These are phyloP conservation scores for Stenoptilia bipunctidactyla DNA, from an alignment of 2,888 invertebrate genomes.

Conservation along the genomic window DNA sequence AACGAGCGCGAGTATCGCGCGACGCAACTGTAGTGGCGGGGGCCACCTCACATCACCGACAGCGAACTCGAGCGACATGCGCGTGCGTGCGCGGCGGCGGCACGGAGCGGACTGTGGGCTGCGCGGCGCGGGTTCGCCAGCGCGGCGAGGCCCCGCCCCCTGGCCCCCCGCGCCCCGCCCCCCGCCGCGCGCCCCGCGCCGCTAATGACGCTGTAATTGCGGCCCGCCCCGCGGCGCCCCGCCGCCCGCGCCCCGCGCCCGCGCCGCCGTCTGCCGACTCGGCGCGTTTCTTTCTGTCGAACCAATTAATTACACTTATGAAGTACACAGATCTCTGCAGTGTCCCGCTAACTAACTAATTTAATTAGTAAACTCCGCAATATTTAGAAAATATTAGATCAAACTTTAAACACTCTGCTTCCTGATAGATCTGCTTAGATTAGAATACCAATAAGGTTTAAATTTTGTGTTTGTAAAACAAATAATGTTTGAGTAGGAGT, in stretches of 20 bases:
- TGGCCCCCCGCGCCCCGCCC: conserved; percentile 29
- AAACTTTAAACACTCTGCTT: no score
- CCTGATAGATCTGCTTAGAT: no score
- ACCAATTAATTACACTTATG: conserved; percentile 4
- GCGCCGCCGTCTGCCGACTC: conserved; percentile 36
- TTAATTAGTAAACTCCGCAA: no score
- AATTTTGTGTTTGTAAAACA: no score
- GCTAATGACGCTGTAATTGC: conserved; percentile 3
- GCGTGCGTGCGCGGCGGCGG: conserved; percentile 73
- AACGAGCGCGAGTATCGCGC: conserved; percentile 62
- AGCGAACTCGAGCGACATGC: conserved; percentile 65
- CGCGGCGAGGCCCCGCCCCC: conserved; percentile 55
- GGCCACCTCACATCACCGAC: conserved; percentile 68
- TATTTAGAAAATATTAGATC: no score
- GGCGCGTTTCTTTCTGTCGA: conserved; percentile 4
- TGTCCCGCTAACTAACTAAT: background rate
- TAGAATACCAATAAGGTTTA: no score
- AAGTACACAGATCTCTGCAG: background rate
- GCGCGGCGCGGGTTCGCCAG: conserved; percentile 41
- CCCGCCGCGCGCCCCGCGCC: conserved; percentile 13
- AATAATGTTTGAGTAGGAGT: no score
- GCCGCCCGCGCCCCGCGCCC: conserved; percentile 41
- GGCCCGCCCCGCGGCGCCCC: conserved; percentile 12
- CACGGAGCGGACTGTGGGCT: conserved; percentile 62
- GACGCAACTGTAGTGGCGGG: conserved; percentile 61